Conservation (phyloP, 2,113 vertebrate species). For the Dicrurus megarhynchus region DNA sequence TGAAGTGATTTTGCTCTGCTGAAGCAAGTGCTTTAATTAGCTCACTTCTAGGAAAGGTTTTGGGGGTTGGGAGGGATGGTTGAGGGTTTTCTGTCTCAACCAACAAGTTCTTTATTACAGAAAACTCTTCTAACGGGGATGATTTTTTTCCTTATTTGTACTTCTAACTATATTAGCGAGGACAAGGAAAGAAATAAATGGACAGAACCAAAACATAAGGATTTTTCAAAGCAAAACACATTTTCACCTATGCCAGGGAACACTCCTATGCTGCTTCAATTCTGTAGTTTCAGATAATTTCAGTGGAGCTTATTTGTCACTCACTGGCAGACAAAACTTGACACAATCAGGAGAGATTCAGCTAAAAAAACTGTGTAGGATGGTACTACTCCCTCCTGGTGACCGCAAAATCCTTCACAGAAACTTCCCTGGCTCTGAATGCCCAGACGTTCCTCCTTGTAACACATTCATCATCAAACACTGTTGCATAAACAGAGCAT, state of each 20-base stretch:
- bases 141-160: neutral
- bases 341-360: neutral
- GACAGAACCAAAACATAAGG: neutral
- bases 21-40: neutral
- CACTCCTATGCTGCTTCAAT: neutral
- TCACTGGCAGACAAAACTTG: neutral
- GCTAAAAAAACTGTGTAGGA: neutral
- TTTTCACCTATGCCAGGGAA: neutral
- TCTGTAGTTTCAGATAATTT: neutral
- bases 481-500: constrained; percentile 37
- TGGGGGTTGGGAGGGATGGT: no score
- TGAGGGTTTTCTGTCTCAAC: neutral
- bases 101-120: neutral
- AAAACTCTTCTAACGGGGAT: neutral
- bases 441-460: neutral
- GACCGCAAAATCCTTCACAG: neutral
- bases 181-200: neutral
- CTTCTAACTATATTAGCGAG: neutral
- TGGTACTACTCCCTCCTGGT: neutral
- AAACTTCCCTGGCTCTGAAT: neutral
- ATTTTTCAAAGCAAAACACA: neutral
- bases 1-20: neutral
- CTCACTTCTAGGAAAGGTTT: neutral
- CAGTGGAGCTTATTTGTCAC: neutral
- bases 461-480: neutral